Base-by-base conservation (phyloP, 2,888 invertebrate genomes). In the Apamea crenata region DNA sequence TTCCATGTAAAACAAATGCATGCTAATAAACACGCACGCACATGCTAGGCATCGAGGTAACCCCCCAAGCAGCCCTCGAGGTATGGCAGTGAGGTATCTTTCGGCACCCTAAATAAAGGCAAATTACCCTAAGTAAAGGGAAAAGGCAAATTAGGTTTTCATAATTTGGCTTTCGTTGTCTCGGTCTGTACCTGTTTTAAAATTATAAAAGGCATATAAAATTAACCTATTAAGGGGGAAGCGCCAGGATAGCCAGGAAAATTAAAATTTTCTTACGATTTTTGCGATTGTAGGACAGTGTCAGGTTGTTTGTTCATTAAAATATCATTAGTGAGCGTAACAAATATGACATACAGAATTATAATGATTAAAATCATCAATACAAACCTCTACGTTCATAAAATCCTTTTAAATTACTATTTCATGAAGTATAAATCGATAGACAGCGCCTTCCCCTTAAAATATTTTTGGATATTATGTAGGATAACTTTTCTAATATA, bases 401-500 rank as follows among this genome's bases (percentile, higher is more conserved):
- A 25, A 56, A 10, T 56, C 53, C 53, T 56, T 25, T 25, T 56
- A 56, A 56, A 25, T 56, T 10, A 56, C 10, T 56, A 56, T 56
- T 56, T 10, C 56, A 10, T 56, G 21, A 53, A 25, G 12, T 53
- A 53, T 10, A 10, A 12, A 12, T 25, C 25, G 12, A n/a, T 25
- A 56, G 12, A 56, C 25, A 25, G 56, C 56, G 25, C 56, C 10
- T 12, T 56, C 56, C 12, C 12, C 25, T 56, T 4, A 12, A 50
- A 50, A 83, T 72, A 72, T 72, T 65, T 71, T 83, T 63, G 63
- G 61, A 74, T 71, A 75, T 68, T 68, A 71, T 80, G 50, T 71
- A 81, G 63, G 66, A 59, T 79, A 77, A 72, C 66, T 77, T 77
- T 47, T 61, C 61, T 84, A 82, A 73, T 65, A 77, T 80, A 79